Evolutionary conservation across 2,797 vertebrate species (phyloP), one percentile per base, ranked within the genome.

Genomic region (Vireo griseus): DNA sequence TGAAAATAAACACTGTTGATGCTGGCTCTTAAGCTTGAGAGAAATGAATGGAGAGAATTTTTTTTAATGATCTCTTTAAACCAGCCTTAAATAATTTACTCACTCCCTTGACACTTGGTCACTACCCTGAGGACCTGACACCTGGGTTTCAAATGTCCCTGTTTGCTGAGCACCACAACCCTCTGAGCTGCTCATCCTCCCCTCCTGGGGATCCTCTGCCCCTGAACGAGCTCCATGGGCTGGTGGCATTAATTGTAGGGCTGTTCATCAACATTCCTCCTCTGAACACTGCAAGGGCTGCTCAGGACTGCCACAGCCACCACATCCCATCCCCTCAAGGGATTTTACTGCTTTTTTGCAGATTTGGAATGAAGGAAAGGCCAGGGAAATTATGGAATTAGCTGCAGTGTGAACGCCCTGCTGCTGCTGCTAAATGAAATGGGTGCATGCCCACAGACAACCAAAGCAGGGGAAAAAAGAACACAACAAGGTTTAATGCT

Each of bases 161-260:
- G 3, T 51, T 47, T 48, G 58, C 63, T 59, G 55, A 44, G 51
- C 54, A 9, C 39, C 72, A 86, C 35, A 74, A 7, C 6, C 9
- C 21, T 11, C 20, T 3, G 54, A 61, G 80, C 37, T 69, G 57
- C 25, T 78, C n/a, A 11, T 2, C 45, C 31, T 20, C n/a, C 15
- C 39, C 2, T 9, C 16, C 51, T 22, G 52, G 76, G 57, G 31
- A 58, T n/a, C 11, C 37, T 69, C 47, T 15, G n/a, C 2, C 25
- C 31, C 54, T 5, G 35, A 20, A 3, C 0, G 1, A 37, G 33
- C 47, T 45, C 5, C 1, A 4, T 0, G 1, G 52, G 47, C 65
- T 80, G 62, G 25, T 3, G 29, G 37, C 72, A 10, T 37, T n/a
- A 17, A 11, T 16, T 5, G 6, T 13, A 24, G 55, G 31, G 16